A percentile compares a stretch with the other conserved stretches of the same genome.
These are phyloP conservation scores for Rhinolophus ferrumequinum DNA, from an alignment of 2,113 vertebrate genomes.

Conservation along the genomic window DNA sequence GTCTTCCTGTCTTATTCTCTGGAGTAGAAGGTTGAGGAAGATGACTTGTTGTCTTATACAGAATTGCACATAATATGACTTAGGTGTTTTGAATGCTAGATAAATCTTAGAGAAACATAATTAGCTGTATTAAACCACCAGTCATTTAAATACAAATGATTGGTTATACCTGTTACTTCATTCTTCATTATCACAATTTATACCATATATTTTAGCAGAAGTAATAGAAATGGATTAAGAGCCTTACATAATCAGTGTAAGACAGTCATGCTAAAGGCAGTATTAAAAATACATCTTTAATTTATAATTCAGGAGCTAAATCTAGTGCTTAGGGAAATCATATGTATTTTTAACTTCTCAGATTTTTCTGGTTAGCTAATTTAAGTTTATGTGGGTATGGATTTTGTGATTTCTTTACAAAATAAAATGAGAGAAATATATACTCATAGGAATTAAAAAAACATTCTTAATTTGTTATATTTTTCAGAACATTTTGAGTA, in stretches of 20 bases:
- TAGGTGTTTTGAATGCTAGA: not conserved
- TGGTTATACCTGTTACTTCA: not conserved
- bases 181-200: not conserved
- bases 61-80: not conserved
- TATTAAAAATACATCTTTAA: conserved; percentile 2
- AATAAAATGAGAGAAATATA: not conserved
- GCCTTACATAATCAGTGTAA: not conserved
- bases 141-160: conserved; percentile 31
- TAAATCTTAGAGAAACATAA: conserved; percentile 23
- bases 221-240: not conserved
- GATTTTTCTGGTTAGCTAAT: not conserved
- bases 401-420: not conserved
- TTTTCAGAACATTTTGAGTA: not conserved
- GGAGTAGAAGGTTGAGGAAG: not conserved
- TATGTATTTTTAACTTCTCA: not conserved
- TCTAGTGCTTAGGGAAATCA: not conserved
- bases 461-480: conserved; percentile 34
- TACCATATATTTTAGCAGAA: not conserved
- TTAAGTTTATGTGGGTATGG: not conserved
- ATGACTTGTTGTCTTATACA: not conserved
- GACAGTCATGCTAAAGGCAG: not conserved
- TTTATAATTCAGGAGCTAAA: conserved; percentile 13
- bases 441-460: not conserved
- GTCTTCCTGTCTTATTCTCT: not conserved
- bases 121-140: not conserved